Percentiles rank a stretch among this genome's conserved stretches.
Evolutionary conservation across 2,113 vertebrate species (phyloP).

Genomic region (Calonectris borealis): DNA sequence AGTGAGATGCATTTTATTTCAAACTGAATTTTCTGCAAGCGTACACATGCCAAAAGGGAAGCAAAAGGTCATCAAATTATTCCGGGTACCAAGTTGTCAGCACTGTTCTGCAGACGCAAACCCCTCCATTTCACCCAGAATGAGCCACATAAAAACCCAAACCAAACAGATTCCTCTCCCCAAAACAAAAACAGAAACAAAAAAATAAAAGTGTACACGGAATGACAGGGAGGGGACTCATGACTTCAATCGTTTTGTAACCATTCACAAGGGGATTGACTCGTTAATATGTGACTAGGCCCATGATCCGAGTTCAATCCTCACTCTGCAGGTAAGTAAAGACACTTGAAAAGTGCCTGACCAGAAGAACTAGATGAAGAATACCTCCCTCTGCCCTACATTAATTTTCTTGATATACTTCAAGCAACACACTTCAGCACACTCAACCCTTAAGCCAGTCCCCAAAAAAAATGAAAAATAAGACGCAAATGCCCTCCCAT

Average conservation of each 20-base stretch:
- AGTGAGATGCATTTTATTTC: conserved; percentile 28
- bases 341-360: background rate
- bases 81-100: background rate
- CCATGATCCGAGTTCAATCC: background rate
- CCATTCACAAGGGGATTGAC: background rate
- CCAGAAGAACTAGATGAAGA: background rate
- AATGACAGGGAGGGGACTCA: background rate
- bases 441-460: background rate
- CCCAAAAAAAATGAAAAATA: background rate
- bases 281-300: fast-evolving
- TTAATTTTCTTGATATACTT: background rate
- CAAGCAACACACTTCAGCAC: background rate
- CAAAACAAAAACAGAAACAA: background rate
- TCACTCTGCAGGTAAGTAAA: background rate
- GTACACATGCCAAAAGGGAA: background rate
- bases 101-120: background rate
- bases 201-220: background rate
- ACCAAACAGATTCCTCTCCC: background rate
- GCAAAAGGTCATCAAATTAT: background rate
- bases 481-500: background rate
- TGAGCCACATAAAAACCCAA: background rate
- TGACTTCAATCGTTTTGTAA: background rate
- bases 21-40: background rate
- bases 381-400: background rate
- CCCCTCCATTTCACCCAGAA: background rate